Percentiles rank a stretch among this genome's conserved stretches.
Conservation (phyloP, 2,113 vertebrate species). For the Protobothrops flavoviridis region DNA sequence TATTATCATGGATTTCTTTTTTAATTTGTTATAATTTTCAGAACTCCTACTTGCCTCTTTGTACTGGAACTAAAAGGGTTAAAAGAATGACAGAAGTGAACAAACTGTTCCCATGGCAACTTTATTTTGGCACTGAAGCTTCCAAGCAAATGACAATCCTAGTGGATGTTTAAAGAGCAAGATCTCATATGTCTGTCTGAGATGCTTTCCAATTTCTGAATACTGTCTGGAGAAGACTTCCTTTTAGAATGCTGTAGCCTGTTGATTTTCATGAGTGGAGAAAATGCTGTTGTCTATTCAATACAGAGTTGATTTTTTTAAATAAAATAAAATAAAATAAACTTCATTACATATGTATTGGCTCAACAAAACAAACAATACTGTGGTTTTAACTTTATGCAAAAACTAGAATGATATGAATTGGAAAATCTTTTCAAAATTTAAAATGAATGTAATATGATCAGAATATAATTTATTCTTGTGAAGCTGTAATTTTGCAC, state of each 20-base stretch:
- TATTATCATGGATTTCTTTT: neutral
- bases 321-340: neutral
- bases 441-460: neutral
- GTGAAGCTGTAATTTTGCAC: neutral
- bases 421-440: neutral
- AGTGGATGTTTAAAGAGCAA: conserved; percentile 39
- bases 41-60: neutral
- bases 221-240: conserved; percentile 10
- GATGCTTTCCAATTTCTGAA: conserved; percentile 22
- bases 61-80: conserved; percentile 16
- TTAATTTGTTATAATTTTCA: conserved; percentile 14
- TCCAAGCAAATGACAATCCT: conserved; percentile 39
- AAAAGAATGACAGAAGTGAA: conserved; percentile 27
- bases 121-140: conserved; percentile 41
- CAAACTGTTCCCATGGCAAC: conserved; percentile 55
- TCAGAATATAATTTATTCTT: neutral
- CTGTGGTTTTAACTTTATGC: neutral
- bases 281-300: neutral
- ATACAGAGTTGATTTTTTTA: neutral
- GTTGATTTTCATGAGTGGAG: conserved; percentile 7
- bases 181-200: conserved; percentile 11
- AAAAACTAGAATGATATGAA: neutral
- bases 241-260: neutral
- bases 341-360: neutral
- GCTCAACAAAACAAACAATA: neutral